These are phyloP conservation scores for Jaculus jaculus DNA, from an alignment of 2,113 vertebrate species.

Conservation along the genomic window DNA sequence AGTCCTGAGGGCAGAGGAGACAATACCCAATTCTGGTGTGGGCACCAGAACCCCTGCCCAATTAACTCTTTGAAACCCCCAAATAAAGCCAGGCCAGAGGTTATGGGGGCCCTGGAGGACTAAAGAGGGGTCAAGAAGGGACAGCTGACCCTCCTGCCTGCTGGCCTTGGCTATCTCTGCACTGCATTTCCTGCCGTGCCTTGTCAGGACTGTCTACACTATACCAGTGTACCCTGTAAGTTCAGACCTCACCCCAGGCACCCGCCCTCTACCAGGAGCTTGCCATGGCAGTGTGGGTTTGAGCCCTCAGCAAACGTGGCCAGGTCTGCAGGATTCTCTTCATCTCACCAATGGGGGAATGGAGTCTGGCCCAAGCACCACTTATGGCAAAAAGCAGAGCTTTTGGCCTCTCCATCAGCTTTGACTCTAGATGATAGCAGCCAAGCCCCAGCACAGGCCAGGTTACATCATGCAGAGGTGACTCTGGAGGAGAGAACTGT, in stretches of 20 bases:
- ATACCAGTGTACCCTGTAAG: rapidly evolving
- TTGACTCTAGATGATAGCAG: not conserved
- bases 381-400: rapidly evolving
- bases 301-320: rapidly evolving
- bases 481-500: rapidly evolving
- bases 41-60: not conserved
- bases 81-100: not conserved
- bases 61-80: not conserved
- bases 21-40: rapidly evolving
- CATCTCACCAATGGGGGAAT: rapidly evolving
- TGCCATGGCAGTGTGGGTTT: rapidly evolving
- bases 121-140: rapidly evolving
- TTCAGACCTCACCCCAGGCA: rapidly evolving
- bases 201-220: slow-evolving; percentile 38
- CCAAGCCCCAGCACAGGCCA: not conserved
- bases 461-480: rapidly evolving
- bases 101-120: not conserved
- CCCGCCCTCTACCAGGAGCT: not conserved
- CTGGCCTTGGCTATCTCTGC: not conserved
- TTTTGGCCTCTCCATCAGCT: not conserved
- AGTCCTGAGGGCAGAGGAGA: too few relatives aligned
- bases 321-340: rapidly evolving
- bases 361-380: not conserved
- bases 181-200: not conserved
- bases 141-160: not conserved